A percentile compares a stretch with the other conserved stretches of the same genome.
These are phyloP conservation scores for Strigops habroptila DNA, from an alignment of 2,113 vertebrate genomes.

Conservation along the genomic window DNA sequence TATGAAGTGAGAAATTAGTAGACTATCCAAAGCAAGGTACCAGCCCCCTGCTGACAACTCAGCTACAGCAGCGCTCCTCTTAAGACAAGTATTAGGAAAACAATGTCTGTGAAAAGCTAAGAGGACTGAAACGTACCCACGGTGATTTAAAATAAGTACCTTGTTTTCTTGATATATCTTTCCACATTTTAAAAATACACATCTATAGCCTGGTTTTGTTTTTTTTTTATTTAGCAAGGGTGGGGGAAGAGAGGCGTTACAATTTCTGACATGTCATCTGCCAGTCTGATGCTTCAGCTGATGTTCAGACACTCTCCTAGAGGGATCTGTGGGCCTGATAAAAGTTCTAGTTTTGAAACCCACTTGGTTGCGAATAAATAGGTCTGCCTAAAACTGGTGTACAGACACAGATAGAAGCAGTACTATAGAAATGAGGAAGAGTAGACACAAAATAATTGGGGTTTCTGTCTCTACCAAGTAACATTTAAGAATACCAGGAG, in stretches of 20 bases:
- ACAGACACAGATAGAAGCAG: neutral
- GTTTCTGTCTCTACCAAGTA: neutral
- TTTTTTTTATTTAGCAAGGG: neutral
- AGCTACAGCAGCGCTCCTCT: neutral
- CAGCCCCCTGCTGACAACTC: neutral
- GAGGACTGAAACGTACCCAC: neutral
- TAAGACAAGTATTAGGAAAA: neutral
- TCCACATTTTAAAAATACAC: neutral
- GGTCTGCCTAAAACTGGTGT: neutral
- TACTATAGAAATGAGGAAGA: neutral
- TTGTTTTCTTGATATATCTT: neutral
- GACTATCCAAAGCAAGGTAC: neutral
- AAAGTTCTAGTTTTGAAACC: neutral
- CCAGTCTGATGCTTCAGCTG: neutral
- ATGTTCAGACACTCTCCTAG: neutral
- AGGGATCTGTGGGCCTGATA: neutral
- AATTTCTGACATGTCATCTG: constrained; percentile 10
- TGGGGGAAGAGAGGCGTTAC: neutral
- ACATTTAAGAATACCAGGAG: neutral
- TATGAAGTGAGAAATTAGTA: neutral
- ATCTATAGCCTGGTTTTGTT: neutral
- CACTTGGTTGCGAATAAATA: neutral
- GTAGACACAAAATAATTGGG: neutral
- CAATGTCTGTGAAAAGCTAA: neutral
- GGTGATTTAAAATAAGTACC: neutral